phyloP scores from a whole-genome alignment of 2,888 invertebrate species.

The Lissonota sp. region DNA sequence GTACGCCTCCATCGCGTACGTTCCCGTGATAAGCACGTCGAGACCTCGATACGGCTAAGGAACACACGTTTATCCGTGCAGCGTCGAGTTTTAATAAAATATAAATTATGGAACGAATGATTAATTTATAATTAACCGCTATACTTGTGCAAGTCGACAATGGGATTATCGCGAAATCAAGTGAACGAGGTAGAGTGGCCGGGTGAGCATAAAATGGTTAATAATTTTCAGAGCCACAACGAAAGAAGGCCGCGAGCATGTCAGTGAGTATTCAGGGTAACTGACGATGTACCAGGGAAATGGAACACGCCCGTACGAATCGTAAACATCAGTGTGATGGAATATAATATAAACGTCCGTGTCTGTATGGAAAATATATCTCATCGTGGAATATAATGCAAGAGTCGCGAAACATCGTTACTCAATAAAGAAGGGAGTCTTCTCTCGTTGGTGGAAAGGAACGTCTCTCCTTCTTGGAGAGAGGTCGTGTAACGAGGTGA shows the following conservation, averaged over 20 bases:
- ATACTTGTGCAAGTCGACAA: too few relatives aligned
- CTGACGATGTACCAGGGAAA: constrained; percentile 19
- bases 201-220: too few relatives aligned
- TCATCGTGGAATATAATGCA: constrained; percentile 62
- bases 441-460: constrained; percentile 25
- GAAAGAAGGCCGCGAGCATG: constrained; percentile 32
- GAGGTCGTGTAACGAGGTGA: constrained; percentile 60
- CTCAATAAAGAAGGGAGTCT: constrained; percentile 66
- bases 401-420: constrained; percentile 69
- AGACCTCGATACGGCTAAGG: too few relatives aligned
- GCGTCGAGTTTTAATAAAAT: too few relatives aligned
- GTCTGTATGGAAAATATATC: constrained; percentile 16
- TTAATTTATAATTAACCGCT: too few relatives aligned
- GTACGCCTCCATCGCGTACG: too few relatives aligned
- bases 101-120: too few relatives aligned
- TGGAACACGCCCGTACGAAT: neutral
- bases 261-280: neutral
- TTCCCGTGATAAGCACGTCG: too few relatives aligned
- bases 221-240: neutral
- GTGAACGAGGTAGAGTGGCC: too few relatives aligned
- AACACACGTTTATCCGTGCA: too few relatives aligned
- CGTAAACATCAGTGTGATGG: constrained; percentile 1
- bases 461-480: constrained; percentile 2
- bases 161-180: too few relatives aligned
- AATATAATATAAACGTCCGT: constrained; percentile 7